phyloP scores from a whole-genome alignment of 2,797 vertebrate genomes.

The Galagoides demidoff region DNA sequence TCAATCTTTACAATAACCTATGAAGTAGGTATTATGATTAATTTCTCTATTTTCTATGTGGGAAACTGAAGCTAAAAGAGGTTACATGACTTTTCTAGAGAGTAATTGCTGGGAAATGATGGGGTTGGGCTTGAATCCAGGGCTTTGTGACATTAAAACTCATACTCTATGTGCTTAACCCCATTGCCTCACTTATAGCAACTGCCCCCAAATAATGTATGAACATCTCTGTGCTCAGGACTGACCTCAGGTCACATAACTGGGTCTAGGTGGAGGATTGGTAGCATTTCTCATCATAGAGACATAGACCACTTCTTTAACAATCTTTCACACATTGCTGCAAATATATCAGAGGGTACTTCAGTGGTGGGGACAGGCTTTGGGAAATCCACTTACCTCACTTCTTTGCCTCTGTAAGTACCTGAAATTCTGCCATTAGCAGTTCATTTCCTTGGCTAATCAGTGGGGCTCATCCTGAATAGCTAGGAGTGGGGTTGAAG shows the following conservation, averaged over 20 bases:
- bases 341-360: background rate
- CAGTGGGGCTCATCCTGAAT: background rate
- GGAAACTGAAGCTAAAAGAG: background rate
- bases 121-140: background rate
- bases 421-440: background rate
- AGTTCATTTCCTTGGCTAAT: slow-evolving; percentile 36
- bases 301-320: background rate
- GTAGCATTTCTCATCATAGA: background rate
- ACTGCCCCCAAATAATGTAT: background rate
- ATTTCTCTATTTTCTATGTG: background rate
- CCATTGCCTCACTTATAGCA: background rate
- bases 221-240: background rate
- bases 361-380: background rate
- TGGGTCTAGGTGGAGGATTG: background rate
- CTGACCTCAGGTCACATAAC: background rate
- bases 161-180: background rate
- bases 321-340: background rate
- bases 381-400: background rate
- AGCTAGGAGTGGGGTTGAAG: background rate
- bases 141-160: background rate
- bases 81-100: background rate
- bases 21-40: background rate
- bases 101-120: background rate
- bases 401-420: background rate
- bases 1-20: slow-evolving; percentile 1